phyloP scores from a whole-genome alignment of 2,113 vertebrate species.

The Collichthys lucidus region DNA sequence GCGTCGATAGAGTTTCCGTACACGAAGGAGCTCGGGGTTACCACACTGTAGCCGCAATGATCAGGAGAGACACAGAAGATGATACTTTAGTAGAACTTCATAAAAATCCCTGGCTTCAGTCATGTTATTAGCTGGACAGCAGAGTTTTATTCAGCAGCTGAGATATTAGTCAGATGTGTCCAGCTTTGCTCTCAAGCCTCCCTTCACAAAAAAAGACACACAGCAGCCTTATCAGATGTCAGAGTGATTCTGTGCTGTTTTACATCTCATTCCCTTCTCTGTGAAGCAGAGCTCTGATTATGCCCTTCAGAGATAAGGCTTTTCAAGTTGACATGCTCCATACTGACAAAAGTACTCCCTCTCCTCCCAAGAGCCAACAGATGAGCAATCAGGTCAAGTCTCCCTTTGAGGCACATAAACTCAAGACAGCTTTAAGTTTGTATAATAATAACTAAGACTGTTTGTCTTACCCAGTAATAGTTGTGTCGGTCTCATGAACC shows the following conservation, averaged over 20 bases:
- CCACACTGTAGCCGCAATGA: slow-evolving; percentile 83
- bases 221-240: slow-evolving; percentile 74
- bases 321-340: slow-evolving; percentile 73
- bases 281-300: slow-evolving; percentile 67
- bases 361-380: slow-evolving; percentile 38
- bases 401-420: neutral
- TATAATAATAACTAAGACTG: neutral
- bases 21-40: slow-evolving; percentile 92
- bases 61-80: neutral
- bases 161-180: slow-evolving; percentile 52
- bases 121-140: slow-evolving; percentile 1
- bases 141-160: slow-evolving; percentile 39
- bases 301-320: slow-evolving; percentile 70
- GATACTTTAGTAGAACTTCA: neutral
- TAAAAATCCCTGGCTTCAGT: slow-evolving; percentile 12
- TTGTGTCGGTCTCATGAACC: slow-evolving; percentile 94
- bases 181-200: slow-evolving; percentile 48
- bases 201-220: slow-evolving; percentile 61
- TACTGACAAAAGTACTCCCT: slow-evolving; percentile 47
- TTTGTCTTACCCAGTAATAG: slow-evolving; percentile 90
- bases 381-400: slow-evolving; percentile 32
- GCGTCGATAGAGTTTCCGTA: slow-evolving; percentile 93
- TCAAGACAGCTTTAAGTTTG: slow-evolving; percentile 17
- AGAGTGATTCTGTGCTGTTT: slow-evolving; percentile 62
- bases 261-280: slow-evolving; percentile 66